These are phyloP conservation scores for Tragelaphus eurycerus DNA, from an alignment of 2,797 vertebrate species.

Conservation along the genomic window DNA sequence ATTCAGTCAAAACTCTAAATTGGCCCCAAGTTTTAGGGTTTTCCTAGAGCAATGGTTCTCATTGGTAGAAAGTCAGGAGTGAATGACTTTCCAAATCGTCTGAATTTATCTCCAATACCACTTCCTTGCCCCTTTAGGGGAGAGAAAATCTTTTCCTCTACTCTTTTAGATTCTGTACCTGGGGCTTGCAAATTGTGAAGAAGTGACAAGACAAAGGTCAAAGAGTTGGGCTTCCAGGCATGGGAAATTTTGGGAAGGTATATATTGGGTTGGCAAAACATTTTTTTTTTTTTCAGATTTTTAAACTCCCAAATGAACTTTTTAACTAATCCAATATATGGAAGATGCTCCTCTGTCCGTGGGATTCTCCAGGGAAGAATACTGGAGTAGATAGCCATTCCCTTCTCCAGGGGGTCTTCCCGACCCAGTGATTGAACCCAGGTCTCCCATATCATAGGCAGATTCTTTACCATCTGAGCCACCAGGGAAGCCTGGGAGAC, in stretches of 20 bases:
- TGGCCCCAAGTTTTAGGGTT: background rate
- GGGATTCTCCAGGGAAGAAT: background rate
- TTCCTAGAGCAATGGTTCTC: background rate
- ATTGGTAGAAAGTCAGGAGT: background rate
- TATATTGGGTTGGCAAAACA: background rate
- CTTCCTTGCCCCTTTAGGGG: background rate
- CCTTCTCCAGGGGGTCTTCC: background rate
- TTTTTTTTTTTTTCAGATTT: background rate
- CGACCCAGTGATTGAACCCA: background rate
- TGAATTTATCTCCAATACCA: background rate
- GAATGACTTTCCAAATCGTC: background rate
- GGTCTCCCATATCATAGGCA: background rate
- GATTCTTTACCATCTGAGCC: background rate
- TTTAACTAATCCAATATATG: background rate
- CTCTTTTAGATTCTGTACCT: background rate
- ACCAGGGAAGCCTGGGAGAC: background rate
- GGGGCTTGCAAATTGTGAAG: background rate
- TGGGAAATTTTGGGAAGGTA: background rate
- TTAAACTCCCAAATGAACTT: background rate
- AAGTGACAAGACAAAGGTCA: background rate
- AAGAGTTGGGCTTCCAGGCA: background rate
- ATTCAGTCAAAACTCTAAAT: background rate
- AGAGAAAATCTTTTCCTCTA: background rate
- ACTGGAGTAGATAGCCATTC: background rate
- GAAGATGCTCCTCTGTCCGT: background rate